These are phyloP conservation scores for Congeria kusceri DNA, from an alignment of 2,888 invertebrate genomes.

Conservation along the genomic window DNA sequence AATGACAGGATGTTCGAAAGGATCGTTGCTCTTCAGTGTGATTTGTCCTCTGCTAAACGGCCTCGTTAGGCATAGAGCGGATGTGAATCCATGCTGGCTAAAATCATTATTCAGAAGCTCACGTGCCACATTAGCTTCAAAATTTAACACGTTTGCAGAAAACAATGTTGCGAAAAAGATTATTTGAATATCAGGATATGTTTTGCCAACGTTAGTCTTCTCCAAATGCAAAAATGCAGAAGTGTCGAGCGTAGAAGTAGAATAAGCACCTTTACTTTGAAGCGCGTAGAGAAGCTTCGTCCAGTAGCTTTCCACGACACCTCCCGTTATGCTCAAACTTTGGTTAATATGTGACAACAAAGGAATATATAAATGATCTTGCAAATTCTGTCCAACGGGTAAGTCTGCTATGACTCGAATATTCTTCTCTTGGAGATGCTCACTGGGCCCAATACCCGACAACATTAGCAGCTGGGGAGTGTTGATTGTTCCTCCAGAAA, in stretches of 20 bases:
- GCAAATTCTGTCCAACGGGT: conserved; percentile 81
- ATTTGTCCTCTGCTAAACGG: conserved; percentile 90
- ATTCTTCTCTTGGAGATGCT: conserved; percentile 79
- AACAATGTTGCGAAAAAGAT: conserved; percentile 12
- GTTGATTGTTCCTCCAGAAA: conserved; percentile 83
- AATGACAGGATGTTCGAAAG: conserved; percentile 92
- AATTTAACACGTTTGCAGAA: not conserved
- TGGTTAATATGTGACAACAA: conserved; percentile 8
- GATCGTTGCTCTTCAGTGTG: conserved; percentile 91
- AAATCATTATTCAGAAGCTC: not conserved
- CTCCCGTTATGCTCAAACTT: conserved; percentile 9
- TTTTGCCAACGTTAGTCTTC: conserved; percentile 10
- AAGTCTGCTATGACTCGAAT: conserved; percentile 78
- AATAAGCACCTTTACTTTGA: conserved; percentile 5
- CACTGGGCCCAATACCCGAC: conserved; percentile 82
- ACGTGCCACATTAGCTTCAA: not conserved
- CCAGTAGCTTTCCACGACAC: not conserved
- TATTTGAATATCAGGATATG: conserved; percentile 36
- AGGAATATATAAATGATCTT: conserved; percentile 73
- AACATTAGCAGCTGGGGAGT: conserved; percentile 83
- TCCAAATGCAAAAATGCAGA: conserved; percentile 26
- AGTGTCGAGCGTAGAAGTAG: conserved; percentile 10
- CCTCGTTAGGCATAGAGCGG: not conserved
- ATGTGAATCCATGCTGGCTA: conserved; percentile 74
- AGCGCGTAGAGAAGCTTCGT: conserved; percentile 3